Conservation (phyloP, 2,797 vertebrate species). For the Echeneis naucrates region DNA sequence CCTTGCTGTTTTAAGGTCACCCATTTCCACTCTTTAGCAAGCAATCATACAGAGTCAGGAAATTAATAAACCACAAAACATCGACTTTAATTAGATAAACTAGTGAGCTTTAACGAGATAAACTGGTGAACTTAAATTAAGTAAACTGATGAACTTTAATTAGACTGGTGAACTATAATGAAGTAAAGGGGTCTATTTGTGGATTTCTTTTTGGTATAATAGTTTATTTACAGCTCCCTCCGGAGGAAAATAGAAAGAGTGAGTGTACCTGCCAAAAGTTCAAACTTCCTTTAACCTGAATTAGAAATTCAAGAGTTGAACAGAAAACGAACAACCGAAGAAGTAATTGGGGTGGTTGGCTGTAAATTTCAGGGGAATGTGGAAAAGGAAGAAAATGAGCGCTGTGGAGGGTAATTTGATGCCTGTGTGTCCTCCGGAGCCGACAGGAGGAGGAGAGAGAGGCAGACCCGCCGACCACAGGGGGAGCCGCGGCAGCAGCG, state of each 20-base stretch:
- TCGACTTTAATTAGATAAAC: too few relatives aligned
- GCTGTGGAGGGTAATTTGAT: constrained; percentile 50
- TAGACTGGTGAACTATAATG: too few relatives aligned
- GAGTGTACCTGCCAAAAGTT: not conserved
- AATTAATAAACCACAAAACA: not conserved
- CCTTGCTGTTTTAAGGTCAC: not conserved
- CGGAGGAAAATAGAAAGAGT: not conserved
- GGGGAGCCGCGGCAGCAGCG: constrained; percentile 16
- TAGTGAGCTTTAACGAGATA: too few relatives aligned
- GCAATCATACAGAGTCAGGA: not conserved
- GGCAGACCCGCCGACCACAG: constrained; percentile 26
- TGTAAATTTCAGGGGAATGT: not conserved
- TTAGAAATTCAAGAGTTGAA: not conserved
- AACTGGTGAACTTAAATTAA: not conserved
- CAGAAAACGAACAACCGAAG: not conserved
- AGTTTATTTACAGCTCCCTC: not conserved
- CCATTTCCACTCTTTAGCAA: not conserved
- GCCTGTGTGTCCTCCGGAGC: constrained; percentile 58
- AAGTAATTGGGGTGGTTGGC: not conserved
- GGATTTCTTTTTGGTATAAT: too few relatives aligned
- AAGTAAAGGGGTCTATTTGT: too few relatives aligned
- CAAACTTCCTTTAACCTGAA: not conserved
- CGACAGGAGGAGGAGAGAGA: constrained; percentile 69
- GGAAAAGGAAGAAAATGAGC: not conserved
- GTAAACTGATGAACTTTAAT: too few relatives aligned